Evolutionary conservation across 1,140 invertebrate species (phyloP), one percentile per base, ranked within the genome.

Genomic region (Psix sp.): DNA sequence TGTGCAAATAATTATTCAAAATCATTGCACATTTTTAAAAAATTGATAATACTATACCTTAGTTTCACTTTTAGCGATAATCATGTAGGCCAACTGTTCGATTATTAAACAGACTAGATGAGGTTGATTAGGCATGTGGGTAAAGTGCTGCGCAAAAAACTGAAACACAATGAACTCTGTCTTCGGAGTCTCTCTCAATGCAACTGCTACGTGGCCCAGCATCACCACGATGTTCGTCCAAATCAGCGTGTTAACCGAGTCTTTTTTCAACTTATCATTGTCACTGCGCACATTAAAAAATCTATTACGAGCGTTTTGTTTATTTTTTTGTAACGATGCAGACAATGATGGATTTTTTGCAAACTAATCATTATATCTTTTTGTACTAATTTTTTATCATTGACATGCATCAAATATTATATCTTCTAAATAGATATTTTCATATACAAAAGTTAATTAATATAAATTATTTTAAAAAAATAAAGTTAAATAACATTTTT

Each of bases 181-280:
- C 76, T 96, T 95, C 0, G 95, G 94, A 0, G 94, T 96, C 73
- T 98, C 94, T 80, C 94, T 96, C 52, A 99, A 87, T 0, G 95
- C 93, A 3, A 99, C 96, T 0, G 98, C 98, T 3, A 99, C 95
- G 83, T 98, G 96, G 0, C 98, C 97, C 83, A 99, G 88, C 90
- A 98, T 97, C 31, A 98, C 93, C 14, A 99, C 97, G 15, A 98
- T 97, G 82, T 99, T 99, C 16, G 95, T 94, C 60, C 96, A 96
- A 18, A 99, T 96, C 21, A 99, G 83, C 0, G 65, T 70, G 18
- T 75, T 57, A 0, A 46, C 46, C 0, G 31, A 59, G 40, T 84
- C 71, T n/a, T 81, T 87, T 11, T 80, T 81, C 11, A 81, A 36
- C 15, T 73, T 83, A 10, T 84, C 77, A 14, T 54, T 75, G 48